Conservation (phyloP, 2,113 vertebrate species). For the Mus musculus region GRCm39 chr8:86154501-86155000, state of each 20-base stretch:
- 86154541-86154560: background rate
- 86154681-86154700: background rate
- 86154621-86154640: background rate
- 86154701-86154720: background rate
- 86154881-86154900: slow-evolving; percentile 15
- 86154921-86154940: slow-evolving; percentile 38
- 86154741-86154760: background rate
- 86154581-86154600: background rate
- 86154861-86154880: slow-evolving; percentile 23
- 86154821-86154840: background rate
- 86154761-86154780: background rate
- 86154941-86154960: slow-evolving; percentile 23
- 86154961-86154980: slow-evolving; percentile 34
- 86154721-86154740: background rate
- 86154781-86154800: background rate
- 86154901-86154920: background rate
- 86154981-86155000: slow-evolving; percentile 37
- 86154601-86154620: background rate
- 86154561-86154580: background rate
- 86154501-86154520: background rate
- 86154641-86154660: background rate
- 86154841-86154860: slow-evolving; percentile 25
- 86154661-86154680: background rate
- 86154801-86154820: background rate
- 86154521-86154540: background rate